Evolutionary conservation across 2,888 invertebrate genomes (phyloP).

Genomic region (Meliscaeva auricollis): DNA sequence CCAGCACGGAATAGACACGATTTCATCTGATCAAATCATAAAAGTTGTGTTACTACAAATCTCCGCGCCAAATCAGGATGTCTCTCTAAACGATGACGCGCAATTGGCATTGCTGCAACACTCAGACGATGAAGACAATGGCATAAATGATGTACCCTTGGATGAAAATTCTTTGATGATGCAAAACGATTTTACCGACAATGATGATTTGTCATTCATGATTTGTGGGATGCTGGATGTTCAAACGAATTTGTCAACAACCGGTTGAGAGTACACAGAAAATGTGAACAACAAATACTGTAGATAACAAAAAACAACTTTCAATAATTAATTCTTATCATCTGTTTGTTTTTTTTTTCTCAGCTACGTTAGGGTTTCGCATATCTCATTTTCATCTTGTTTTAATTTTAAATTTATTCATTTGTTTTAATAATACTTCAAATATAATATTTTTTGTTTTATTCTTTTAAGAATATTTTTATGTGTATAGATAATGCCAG

Average conservation of each 20-base stretch:
- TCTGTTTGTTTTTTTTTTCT: background rate
- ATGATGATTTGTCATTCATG: slow-evolving; percentile 80
- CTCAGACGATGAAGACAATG: slow-evolving; percentile 48
- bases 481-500: slow-evolving; percentile 3
- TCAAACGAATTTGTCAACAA: slow-evolving; percentile 58
- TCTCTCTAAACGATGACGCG: slow-evolving; percentile 31
- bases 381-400: slow-evolving; percentile 4
- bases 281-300: slow-evolving; percentile 37
- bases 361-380: slow-evolving; percentile 29
- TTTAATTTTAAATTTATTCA: slow-evolving; percentile 9
- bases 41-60: slow-evolving; percentile 76
- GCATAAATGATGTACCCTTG: background rate
- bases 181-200: slow-evolving; percentile 64
- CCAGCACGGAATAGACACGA: slow-evolving; percentile 77
- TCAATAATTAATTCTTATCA: slow-evolving; percentile 13
- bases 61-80: slow-evolving; percentile 54
- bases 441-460: slow-evolving; percentile 28
- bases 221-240: slow-evolving; percentile 80
- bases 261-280: slow-evolving; percentile 40
- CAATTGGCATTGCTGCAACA: slow-evolving; percentile 57
- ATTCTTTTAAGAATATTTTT: slow-evolving; percentile 46
- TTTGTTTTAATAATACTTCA: slow-evolving; percentile 27
- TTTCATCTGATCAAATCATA: slow-evolving; percentile 76
- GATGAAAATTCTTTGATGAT: slow-evolving; percentile 60
- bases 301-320: slow-evolving; percentile 64